Base-by-base conservation (phyloP, 2,888 invertebrate species). In the Teinopalpus imperialis region DNA sequence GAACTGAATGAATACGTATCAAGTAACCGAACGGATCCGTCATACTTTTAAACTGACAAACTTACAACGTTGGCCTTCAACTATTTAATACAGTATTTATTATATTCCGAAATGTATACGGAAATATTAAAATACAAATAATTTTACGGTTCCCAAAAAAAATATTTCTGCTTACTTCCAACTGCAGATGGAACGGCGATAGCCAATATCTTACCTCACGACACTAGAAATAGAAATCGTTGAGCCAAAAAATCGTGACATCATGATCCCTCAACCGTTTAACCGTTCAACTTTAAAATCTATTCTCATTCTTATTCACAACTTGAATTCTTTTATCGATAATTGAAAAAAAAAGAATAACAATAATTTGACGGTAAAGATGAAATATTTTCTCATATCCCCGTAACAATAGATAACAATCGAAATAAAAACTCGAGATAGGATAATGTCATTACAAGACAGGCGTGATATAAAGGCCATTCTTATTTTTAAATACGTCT, bases 401-500 rank as follows among this genome's bases (percentile, higher is more conserved):
- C 26, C 9, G 29, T 51, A 54, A 49, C 48, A 50, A 52, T 51
- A 49, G 56, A 54, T 45, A 50, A 53, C 51, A 52, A 55, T 58
- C 48, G 39, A 26, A 48, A 51, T 52, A 43, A 48, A 52, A 60
- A 49, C 49, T 44, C 37, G 13, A 53, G 62, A 67, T 52, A 61
- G 64, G 61, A 64, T 67, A 70, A 71, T 71, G 66, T 71, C 66
- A 54, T 51, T 43, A 55, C 63, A 64, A 55, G 69, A 63, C 61
- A 64, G 49, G 54, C 63, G 67, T 63, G 63, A 72, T 70, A 77
- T 74, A 75, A 69, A 62, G 61, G 64, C 68, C 63, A 79, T 82
- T 83, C 79, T 82, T 66, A 66, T 65, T 66, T 69, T 61, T 63
- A 29, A 39, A 39, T 20, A 66, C 72, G 77, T 73, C 78, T 76